Evolutionary conservation across 2,797 vertebrate species (phyloP).

Genomic region (Chelonia mydas): DNA sequence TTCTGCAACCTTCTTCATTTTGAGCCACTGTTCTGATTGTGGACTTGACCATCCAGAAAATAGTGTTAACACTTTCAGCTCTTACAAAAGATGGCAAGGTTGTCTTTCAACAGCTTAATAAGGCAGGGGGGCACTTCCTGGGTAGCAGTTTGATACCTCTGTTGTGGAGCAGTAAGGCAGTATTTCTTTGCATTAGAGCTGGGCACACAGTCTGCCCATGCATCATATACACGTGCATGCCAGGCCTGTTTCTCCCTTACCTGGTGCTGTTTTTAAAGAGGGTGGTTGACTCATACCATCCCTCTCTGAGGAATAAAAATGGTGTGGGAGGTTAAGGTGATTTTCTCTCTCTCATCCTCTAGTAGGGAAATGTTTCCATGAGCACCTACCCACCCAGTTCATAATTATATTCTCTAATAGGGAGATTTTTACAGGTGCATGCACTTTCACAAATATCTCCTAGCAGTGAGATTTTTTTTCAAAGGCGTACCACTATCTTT

Average conservation of each 20-base stretch:
- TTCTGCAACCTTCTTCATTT: constrained; percentile 18
- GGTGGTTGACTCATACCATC: background rate
- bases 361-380: background rate
- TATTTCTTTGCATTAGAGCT: background rate
- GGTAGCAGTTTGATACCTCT: background rate
- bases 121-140: background rate
- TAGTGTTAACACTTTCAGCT: background rate
- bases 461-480: background rate
- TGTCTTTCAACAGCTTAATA: background rate
- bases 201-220: background rate
- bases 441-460: background rate
- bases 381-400: background rate
- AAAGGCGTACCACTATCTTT: background rate
- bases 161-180: background rate
- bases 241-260: background rate
- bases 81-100: background rate
- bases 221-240: background rate
- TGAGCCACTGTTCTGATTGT: constrained; percentile 11
- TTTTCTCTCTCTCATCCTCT: background rate
- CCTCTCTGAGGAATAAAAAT: background rate
- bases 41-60: background rate
- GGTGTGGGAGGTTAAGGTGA: background rate
- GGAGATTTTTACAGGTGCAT: background rate
- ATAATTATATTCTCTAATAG: background rate
- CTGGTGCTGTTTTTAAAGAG: background rate